Conservation (phyloP, 2,888 invertebrate genomes). For the Microchrysa polita region DNA sequence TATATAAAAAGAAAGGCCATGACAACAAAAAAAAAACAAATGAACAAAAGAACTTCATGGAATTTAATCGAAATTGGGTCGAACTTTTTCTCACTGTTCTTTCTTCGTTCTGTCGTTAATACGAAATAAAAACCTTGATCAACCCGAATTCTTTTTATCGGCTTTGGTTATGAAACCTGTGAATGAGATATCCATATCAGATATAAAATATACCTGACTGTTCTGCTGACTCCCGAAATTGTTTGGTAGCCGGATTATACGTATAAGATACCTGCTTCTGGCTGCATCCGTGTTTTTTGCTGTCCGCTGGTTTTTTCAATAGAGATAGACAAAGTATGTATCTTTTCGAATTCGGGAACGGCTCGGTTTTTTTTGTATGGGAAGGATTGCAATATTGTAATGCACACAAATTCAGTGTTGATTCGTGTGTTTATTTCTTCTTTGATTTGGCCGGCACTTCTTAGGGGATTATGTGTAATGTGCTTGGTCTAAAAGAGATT, state of each 20-base stretch:
- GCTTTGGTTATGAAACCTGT: slow-evolving; percentile 11
- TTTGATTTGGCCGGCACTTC: slow-evolving; percentile 28
- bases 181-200: slow-evolving; percentile 13
- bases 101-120: no score
- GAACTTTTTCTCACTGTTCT: neutral
- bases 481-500: slow-evolving; percentile 18
- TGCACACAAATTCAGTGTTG: slow-evolving; percentile 16
- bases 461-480: slow-evolving; percentile 2
- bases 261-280: no score
- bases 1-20: neutral
- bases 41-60: neutral
- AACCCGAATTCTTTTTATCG: slow-evolving; percentile 19
- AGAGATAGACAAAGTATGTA: no score
- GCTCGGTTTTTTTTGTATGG: no score
- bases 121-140: no score
- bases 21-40: neutral
- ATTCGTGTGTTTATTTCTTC: slow-evolving; percentile 4
- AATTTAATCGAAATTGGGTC: slow-evolving; percentile 28
- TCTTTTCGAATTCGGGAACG: no score
- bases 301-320: no score
- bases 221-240: slow-evolving; percentile 6
- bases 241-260: no score
- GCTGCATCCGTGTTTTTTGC: no score
- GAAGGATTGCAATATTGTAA: neutral
- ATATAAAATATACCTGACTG: no score